phyloP scores from a whole-genome alignment of 2,888 invertebrate species.

The Petrolisthes cinctipes region DNA sequence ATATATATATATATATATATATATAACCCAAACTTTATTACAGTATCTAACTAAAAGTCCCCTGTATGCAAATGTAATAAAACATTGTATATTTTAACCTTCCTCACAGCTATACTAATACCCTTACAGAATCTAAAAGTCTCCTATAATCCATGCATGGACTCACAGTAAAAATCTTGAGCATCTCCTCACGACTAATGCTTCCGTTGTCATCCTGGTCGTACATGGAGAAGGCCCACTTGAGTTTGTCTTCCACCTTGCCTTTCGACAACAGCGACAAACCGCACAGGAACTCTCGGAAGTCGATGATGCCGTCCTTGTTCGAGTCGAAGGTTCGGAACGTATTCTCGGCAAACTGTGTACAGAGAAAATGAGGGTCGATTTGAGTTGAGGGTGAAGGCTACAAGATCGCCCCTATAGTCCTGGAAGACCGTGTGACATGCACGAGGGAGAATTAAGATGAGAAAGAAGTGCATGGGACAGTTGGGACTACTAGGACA shows the following conservation, averaged over 20 bases:
- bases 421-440: background rate
- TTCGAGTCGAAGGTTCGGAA: conserved; percentile 98
- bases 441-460: too few relatives aligned
- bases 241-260: conserved; percentile 95
- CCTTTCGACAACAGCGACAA: conserved; percentile 97
- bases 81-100: too few relatives aligned
- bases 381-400: conserved; percentile 22
- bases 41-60: too few relatives aligned
- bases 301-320: conserved; percentile 93
- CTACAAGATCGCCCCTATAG: conserved; percentile 37
- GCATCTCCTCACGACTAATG: conserved; percentile 97
- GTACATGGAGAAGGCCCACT: conserved; percentile 99
- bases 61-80: too few relatives aligned
- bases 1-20: too few relatives aligned
- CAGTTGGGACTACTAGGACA: conserved; percentile 18
- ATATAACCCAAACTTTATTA: too few relatives aligned
- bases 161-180: conserved; percentile 92
- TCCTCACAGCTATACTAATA: too few relatives aligned
- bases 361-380: conserved; percentile 46
- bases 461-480: background rate
- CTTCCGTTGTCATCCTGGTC: conserved; percentile 98
- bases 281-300: conserved; percentile 97
- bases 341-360: conserved; percentile 95
- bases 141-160: too few relatives aligned
- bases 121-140: too few relatives aligned